These are phyloP conservation scores for Cephus runcator DNA, from an alignment of 2,888 invertebrate genomes.

Conservation along the genomic window DNA sequence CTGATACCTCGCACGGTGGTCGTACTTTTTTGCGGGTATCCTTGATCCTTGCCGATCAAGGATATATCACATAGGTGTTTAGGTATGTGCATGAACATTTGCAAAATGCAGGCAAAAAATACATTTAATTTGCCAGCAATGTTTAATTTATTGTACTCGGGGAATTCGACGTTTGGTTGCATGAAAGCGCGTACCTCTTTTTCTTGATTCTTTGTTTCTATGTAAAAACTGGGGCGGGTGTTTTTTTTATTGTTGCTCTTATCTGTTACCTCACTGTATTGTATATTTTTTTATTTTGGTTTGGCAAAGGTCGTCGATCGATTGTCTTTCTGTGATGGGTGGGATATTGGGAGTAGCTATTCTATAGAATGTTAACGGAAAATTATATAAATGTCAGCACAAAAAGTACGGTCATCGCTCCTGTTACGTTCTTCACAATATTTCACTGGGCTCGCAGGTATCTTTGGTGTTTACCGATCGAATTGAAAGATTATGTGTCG, in stretches of 20 bases:
- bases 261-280: neutral
- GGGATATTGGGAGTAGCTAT: neutral
- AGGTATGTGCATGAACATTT: neutral
- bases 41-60: neutral
- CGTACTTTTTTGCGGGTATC: conserved; percentile 56
- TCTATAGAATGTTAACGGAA: neutral
- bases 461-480: conserved; percentile 52
- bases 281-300: conserved; percentile 1
- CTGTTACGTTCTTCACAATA: conserved; percentile 53
- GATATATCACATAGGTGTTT: neutral
- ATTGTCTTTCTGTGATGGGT: neutral
- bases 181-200: neutral
- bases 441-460: conserved; percentile 62
- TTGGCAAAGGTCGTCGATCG: neutral
- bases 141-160: neutral
- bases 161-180: neutral
- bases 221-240: conserved; percentile 1
- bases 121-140: neutral
- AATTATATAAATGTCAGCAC: neutral
- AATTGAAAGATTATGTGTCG: conserved; percentile 45
- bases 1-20: conserved; percentile 58
- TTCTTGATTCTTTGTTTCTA: conserved; percentile 15
- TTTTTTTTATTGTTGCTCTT: conserved; percentile 12
- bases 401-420: conserved; percentile 56
- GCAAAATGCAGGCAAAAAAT: neutral